Conservation (phyloP, 30 jellyfish, hydroid and myxozoan genomes). For the Calvadosia cruxmelitensis region DNA sequence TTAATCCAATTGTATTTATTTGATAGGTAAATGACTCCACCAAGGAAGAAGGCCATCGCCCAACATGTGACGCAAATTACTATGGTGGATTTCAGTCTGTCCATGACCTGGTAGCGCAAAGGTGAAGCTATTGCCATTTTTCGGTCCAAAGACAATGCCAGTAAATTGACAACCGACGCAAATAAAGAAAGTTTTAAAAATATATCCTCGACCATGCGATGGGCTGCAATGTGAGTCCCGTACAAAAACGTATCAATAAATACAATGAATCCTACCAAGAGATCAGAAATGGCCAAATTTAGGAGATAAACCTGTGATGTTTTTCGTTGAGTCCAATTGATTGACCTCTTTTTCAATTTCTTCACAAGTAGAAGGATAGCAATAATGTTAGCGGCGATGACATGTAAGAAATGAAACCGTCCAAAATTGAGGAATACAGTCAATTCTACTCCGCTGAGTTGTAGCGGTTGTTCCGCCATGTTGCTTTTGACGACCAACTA, state of each 20-base stretch:
- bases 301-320: slow-evolving; percentile 13
- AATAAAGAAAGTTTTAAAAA: slow-evolving; percentile 27
- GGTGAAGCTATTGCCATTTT: slow-evolving; percentile 16
- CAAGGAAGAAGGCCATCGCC: slow-evolving; percentile 11
- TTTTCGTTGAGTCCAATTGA: too few species aligned
- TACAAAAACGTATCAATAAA: neutral
- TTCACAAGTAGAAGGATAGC: too few species aligned
- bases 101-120: slow-evolving; percentile 11
- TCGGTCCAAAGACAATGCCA: slow-evolving; percentile 42
- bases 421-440: too few species aligned
- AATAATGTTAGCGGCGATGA: too few species aligned
- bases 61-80: slow-evolving; percentile 7
- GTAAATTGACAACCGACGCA: slow-evolving; percentile 20
- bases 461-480: too few species aligned
- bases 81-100: neutral
- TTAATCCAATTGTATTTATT: neutral
- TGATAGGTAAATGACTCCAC: slow-evolving; percentile 3
- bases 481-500: too few species aligned
- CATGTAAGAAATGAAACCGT: too few species aligned
- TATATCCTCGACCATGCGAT: neutral
- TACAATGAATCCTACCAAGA: slow-evolving; percentile 29
- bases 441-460: too few species aligned
- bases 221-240: neutral
- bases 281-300: slow-evolving; percentile 41
- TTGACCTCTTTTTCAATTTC: too few species aligned